These are phyloP conservation scores for Aphidius colemani DNA, from an alignment of 2,888 invertebrate species.

Conservation along the genomic window DNA sequence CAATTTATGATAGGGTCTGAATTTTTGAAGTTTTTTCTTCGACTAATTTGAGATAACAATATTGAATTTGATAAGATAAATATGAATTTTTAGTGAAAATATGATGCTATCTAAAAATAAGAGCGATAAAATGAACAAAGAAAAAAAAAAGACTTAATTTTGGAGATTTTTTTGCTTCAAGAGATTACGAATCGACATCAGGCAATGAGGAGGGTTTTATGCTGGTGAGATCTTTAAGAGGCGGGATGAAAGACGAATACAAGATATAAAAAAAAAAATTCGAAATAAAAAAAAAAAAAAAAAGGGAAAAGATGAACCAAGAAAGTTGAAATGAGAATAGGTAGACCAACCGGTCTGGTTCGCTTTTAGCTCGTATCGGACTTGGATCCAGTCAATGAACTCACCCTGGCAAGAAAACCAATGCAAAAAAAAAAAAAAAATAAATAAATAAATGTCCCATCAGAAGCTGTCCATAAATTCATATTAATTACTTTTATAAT, in stretches of 20 bases:
- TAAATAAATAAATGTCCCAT: conserved; percentile 31
- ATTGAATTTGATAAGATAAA: conserved; percentile 1
- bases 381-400: conserved; percentile 39
- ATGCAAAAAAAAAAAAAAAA: conserved; percentile 25
- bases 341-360: conserved; percentile 43
- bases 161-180: conserved; percentile 2
- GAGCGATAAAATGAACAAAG: no score
- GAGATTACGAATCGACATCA: conserved; percentile 18
- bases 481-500: neutral
- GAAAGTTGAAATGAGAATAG: conserved; percentile 37
- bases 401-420: conserved; percentile 14
- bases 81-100: neutral
- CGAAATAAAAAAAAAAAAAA: conserved; percentile 21
- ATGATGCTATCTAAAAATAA: no score
- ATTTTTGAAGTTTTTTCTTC: no score
- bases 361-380: conserved; percentile 35
- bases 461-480: neutral
- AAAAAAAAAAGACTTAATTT: conserved; percentile 1
- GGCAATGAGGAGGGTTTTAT: neutral
- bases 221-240: conserved; percentile 5
- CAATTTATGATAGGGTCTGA: neutral
- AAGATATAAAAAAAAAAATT: conserved; percentile 23
- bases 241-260: conserved; percentile 15
- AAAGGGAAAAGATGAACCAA: conserved; percentile 29
- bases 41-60: no score